Evolutionary conservation across 2,797 vertebrate genomes (phyloP).

Genomic region (Rhabdomys pumilio): DNA sequence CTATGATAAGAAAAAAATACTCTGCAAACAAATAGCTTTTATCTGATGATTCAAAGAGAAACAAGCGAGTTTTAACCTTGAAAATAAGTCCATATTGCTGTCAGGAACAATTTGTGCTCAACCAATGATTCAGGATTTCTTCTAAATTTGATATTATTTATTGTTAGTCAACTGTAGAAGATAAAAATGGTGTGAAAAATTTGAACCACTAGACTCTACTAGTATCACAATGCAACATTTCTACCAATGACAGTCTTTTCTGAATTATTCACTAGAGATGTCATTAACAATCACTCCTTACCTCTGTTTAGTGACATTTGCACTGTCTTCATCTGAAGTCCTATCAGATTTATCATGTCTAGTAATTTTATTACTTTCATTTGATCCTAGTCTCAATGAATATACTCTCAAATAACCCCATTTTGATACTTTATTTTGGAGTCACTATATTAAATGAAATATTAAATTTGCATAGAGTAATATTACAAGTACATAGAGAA

Average conservation of each 20-base stretch:
- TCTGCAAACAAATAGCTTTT: not conserved
- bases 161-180: conserved; percentile 30
- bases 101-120: not conserved
- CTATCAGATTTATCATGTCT: conserved; percentile 1
- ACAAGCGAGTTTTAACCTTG: not conserved
- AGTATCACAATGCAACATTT: conserved; percentile 42
- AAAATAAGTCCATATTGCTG: not conserved
- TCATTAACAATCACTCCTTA: not conserved
- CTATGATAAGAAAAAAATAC: not conserved
- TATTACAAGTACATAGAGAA: not conserved
- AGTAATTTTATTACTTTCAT: conserved; percentile 46
- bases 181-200: not conserved
- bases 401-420: conserved; percentile 23
- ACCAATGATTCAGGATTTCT: not conserved
- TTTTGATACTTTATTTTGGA: conserved; percentile 43
- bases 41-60: not conserved
- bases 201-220: not conserved
- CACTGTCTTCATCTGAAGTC: not conserved
- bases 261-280: not conserved
- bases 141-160: conserved; percentile 32
- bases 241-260: not conserved
- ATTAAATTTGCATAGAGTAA: conserved; percentile 45
- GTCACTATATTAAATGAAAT: conserved; percentile 53
- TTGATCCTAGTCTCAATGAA: conserved; percentile 23
- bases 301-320: not conserved